Conservation (phyloP, 2,113 vertebrate species). For the Oreochromis tanganicae region DNA sequence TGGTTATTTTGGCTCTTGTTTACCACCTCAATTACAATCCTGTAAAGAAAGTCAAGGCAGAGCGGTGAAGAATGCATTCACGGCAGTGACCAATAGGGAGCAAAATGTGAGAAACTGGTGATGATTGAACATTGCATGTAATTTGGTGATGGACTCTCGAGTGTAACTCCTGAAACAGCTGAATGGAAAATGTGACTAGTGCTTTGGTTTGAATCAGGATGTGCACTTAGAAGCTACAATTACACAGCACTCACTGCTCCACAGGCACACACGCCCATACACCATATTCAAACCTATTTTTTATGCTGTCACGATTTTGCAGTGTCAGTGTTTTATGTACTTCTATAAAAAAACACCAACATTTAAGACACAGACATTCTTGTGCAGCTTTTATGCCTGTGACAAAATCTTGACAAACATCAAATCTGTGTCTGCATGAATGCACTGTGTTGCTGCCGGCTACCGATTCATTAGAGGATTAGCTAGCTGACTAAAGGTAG, state of each 20-base stretch:
- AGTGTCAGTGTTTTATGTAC: neutral
- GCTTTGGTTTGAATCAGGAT: neutral
- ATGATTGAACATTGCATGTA: neutral
- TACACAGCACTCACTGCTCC: neutral
- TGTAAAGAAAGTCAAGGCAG: neutral
- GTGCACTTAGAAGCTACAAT: conserved; percentile 11
- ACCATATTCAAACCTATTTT: conserved; percentile 1
- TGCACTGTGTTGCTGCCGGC: neutral
- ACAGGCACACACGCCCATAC: conserved; percentile 11
- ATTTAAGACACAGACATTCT: neutral
- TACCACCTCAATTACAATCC: conserved; percentile 9
- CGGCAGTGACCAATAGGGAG: neutral
- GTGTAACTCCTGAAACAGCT: neutral
- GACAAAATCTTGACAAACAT: conserved; percentile 1
- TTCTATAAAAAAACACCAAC: neutral
- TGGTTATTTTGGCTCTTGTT: conserved; percentile 24
- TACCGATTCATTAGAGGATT: conserved; percentile 41
- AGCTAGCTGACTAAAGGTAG: conserved; percentile 39
- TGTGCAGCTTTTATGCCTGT: neutral
- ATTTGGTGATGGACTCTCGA: neutral
- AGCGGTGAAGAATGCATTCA: neutral
- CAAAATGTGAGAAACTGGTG: neutral
- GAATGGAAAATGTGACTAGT: neutral
- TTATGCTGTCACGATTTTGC: neutral
- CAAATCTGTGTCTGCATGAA: neutral